phyloP scores from a whole-genome alignment of 2,797 vertebrate genomes.

The Hozukius guyotensis region DNA sequence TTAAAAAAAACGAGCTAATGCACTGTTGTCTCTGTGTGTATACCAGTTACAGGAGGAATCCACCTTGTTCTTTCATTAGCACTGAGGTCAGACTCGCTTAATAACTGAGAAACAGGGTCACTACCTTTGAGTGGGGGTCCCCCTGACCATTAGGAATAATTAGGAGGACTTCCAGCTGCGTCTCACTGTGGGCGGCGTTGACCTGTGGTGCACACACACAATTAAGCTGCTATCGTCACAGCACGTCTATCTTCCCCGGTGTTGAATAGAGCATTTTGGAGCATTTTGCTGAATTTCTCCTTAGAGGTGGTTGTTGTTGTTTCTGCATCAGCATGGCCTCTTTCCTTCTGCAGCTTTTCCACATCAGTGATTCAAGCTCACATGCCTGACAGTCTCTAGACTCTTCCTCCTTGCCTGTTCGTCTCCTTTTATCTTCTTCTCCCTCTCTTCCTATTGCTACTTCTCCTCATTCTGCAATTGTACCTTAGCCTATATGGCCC shows the following conservation, averaged over 20 bases:
- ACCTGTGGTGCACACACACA: slow-evolving; percentile 5
- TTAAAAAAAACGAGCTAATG: slow-evolving; percentile 6
- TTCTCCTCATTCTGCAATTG: not conserved
- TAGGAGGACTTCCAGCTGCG: slow-evolving; percentile 33
- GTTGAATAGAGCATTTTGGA: not conserved
- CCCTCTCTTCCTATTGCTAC: not conserved
- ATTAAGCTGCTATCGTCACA: not conserved
- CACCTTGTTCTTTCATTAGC: slow-evolving; percentile 33
- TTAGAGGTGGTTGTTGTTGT: slow-evolving; percentile 7
- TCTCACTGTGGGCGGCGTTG: not conserved
- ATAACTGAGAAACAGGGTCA: slow-evolving; percentile 17
- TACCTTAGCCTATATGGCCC: not conserved
- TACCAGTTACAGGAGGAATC: slow-evolving; percentile 7
- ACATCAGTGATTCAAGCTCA: slow-evolving; percentile 51
- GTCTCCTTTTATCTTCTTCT: not conserved
- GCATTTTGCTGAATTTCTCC: slow-evolving; percentile 3
- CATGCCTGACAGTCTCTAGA: slow-evolving; percentile 7
- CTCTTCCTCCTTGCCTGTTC: slow-evolving; percentile 2
- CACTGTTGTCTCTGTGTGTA: not conserved
- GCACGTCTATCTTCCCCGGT: not conserved
- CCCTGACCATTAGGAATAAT: slow-evolving; percentile 44
- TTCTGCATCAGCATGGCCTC: slow-evolving; percentile 24
- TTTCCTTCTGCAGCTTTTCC: slow-evolving; percentile 46
- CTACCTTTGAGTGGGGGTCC: slow-evolving; percentile 17
- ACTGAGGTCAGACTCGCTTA: slow-evolving; percentile 25